A percentile compares a stretch with the other conserved stretches of the same genome.
Evolutionary conservation across 2,113 vertebrate genomes (phyloP).

Genomic region (Xyliphius kryptos): DNA sequence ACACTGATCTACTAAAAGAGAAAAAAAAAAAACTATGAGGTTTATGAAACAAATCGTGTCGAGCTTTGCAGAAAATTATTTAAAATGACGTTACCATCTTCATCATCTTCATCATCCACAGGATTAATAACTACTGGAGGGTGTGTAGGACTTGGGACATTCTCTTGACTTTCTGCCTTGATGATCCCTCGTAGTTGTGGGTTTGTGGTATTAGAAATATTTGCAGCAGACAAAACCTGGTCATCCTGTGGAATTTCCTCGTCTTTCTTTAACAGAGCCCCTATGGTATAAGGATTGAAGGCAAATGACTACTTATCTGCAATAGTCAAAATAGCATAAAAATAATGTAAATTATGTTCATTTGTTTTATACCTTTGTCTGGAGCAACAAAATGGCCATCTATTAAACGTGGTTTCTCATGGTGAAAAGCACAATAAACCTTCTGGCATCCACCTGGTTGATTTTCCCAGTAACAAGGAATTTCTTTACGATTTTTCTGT

Average conservation of each 20-base stretch:
- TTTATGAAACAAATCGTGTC: accelerated
- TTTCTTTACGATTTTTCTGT: constrained; percentile 91
- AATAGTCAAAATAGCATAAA: too few species aligned
- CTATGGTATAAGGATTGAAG: constrained; percentile 30
- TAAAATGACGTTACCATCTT: constrained; percentile 64
- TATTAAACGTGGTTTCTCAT: constrained; percentile 76
- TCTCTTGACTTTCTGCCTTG: constrained; percentile 84
- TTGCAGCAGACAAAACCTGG: constrained; percentile 46
- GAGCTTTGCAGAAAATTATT: too few species aligned
- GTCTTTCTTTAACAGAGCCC: constrained; percentile 60
- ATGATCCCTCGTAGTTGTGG: constrained; percentile 84
- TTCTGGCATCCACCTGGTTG: constrained; percentile 88
- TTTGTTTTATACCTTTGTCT: constrained; percentile 80
- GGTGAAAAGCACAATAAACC: constrained; percentile 86
- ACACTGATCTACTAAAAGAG: constrained; percentile 83
- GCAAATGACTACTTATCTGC: too few species aligned
- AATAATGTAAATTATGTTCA: too few species aligned
- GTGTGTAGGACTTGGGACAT: constrained; percentile 90
- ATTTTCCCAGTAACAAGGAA: constrained; percentile 93
- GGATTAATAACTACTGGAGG: constrained; percentile 95
- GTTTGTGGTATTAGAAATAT: constrained; percentile 65
- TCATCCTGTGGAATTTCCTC: constrained; percentile 63
- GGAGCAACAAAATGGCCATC: constrained; percentile 79
- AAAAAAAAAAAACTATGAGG: neutral
- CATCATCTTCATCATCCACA: constrained; percentile 92